Conservation (phyloP, 1,140 invertebrate species). For the Cataglyphis hispanica region DNA sequence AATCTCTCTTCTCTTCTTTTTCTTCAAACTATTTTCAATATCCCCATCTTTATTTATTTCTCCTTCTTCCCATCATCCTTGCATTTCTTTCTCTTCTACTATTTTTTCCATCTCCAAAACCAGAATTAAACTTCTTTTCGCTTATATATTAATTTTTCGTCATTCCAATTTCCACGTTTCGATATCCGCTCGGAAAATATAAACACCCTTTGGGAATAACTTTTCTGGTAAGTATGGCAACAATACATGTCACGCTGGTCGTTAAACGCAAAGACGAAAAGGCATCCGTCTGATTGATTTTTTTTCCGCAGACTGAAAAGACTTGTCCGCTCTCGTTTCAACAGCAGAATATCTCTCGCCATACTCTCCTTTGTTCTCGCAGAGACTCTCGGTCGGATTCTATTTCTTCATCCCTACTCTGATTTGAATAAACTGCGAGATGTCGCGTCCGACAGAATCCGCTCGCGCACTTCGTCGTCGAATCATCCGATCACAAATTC, state of each 20-base stretch:
- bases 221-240: neutral
- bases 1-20: neutral
- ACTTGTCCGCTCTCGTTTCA: slow-evolving; percentile 28
- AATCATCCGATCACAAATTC: slow-evolving; percentile 39
- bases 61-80: neutral
- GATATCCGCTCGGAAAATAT: neutral
- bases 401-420: slow-evolving; percentile 10
- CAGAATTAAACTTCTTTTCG: slow-evolving; percentile 68
- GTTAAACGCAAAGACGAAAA: slow-evolving; percentile 13
- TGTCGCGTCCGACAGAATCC: slow-evolving; percentile 44
- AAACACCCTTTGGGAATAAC: neutral
- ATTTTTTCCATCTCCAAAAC: slow-evolving; percentile 34
- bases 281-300: slow-evolving; percentile 29
- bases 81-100: slow-evolving; percentile 3
- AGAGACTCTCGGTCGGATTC: neutral
- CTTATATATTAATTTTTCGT: slow-evolving; percentile 36
- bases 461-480: slow-evolving; percentile 35
- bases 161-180: slow-evolving; percentile 37
- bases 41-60: slow-evolving; percentile 39
- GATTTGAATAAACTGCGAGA: slow-evolving; percentile 58
- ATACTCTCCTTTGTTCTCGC: slow-evolving; percentile 30
- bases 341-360: neutral
- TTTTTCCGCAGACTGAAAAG: neutral
- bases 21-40: neutral
- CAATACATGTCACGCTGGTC: neutral